Conservation (phyloP, 1,140 invertebrate genomes). For the Steinernema feltiae region DNA sequence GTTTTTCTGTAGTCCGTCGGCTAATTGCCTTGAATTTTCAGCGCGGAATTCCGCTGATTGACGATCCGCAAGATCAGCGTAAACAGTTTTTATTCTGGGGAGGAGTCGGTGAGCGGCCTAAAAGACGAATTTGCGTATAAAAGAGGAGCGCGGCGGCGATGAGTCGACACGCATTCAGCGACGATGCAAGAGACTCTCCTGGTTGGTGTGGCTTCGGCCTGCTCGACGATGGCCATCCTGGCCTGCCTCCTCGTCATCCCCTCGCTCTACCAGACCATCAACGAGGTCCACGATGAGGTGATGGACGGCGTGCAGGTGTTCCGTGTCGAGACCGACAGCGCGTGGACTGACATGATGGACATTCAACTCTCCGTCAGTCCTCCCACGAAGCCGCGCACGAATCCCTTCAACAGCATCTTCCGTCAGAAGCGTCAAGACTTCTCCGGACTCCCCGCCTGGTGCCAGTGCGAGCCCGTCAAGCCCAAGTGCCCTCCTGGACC, state of each 20-base stretch:
- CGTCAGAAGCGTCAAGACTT: constrained; percentile 22
- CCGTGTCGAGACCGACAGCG: constrained; percentile 40
- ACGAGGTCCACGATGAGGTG: constrained; percentile 42
- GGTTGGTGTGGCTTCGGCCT: constrained; percentile 35
- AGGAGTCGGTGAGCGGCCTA: background rate
- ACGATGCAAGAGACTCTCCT: constrained; percentile 36
- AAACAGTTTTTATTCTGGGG: background rate
- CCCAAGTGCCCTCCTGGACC: constrained; percentile 39
- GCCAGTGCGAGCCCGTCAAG: constrained; percentile 38
- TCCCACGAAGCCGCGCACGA: constrained; percentile 29
- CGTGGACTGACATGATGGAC: constrained; percentile 43
- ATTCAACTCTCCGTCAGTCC: constrained; percentile 39
- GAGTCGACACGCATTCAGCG: constrained; percentile 20
- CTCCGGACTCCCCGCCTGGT: constrained; percentile 14
- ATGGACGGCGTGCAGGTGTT: constrained; percentile 39
- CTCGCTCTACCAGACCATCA: constrained; percentile 39
- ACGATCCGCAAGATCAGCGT: background rate
- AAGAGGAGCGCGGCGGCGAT: background rate
- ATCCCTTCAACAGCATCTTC: constrained; percentile 39
- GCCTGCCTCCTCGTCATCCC: constrained; percentile 37
- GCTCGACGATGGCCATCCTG: constrained; percentile 36
- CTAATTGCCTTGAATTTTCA: background rate
- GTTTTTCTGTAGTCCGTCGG: too few relatives aligned
- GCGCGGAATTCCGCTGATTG: background rate
- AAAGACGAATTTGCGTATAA: constrained; percentile 20